Evolutionary conservation across 2,113 vertebrate species (phyloP).

Genomic region (Struthio camelus): DNA sequence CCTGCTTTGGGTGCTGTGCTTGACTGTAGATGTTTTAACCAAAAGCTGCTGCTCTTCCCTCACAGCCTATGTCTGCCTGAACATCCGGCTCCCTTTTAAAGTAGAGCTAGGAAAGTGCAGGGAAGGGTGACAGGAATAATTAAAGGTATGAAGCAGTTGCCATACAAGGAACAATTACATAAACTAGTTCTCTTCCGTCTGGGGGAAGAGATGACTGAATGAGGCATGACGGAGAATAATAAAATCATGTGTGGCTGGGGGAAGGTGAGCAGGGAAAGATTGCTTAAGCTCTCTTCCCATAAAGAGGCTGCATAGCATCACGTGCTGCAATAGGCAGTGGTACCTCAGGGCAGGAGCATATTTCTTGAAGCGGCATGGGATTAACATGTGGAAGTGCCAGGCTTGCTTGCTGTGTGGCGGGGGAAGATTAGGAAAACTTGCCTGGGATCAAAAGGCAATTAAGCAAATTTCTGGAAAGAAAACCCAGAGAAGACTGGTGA

Average conservation of each 20-base stretch:
- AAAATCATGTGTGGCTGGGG: background rate
- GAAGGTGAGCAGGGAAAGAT: background rate
- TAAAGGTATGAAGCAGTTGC: slow-evolving; percentile 58
- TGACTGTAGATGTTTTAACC: background rate
- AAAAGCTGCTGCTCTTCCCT: background rate
- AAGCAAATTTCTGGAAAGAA: background rate
- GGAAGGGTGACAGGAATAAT: slow-evolving; percentile 62
- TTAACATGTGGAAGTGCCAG: background rate
- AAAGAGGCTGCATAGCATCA: background rate
- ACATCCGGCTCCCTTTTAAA: slow-evolving; percentile 54
- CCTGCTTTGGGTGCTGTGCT: background rate
- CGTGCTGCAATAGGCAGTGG: background rate
- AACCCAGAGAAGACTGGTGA: background rate
- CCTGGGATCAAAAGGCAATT: background rate
- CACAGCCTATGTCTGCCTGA: background rate
- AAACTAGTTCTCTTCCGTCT: slow-evolving; percentile 55
- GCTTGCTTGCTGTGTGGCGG: background rate
- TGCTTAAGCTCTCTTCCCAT: background rate
- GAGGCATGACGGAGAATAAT: slow-evolving; percentile 49
- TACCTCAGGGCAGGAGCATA: rapidly evolving
- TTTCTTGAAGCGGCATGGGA: background rate
- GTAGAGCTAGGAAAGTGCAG: slow-evolving; percentile 43
- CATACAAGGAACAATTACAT: slow-evolving; percentile 72
- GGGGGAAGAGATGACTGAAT: slow-evolving; percentile 63
- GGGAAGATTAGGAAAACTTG: background rate